Evolutionary conservation across 2,113 vertebrate genomes (phyloP), one percentile per base, ranked within the genome.

Genomic region (Cranoglanis bouderius): DNA sequence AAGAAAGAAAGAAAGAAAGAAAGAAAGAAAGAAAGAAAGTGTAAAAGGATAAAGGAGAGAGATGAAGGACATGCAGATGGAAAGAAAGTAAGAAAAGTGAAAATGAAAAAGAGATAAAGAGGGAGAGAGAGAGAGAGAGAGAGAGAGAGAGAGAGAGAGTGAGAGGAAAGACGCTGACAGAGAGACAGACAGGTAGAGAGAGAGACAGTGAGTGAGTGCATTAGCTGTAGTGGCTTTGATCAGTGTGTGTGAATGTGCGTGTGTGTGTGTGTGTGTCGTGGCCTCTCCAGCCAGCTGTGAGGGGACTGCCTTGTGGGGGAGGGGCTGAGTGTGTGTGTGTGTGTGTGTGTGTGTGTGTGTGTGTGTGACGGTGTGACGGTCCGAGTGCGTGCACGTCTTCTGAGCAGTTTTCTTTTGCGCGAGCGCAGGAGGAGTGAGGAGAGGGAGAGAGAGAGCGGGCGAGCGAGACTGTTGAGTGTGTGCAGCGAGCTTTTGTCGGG

Each of bases 391-490:
- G 94, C 95, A 88, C 94, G 89, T 85, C 94, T 91, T 91, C 40
- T 46, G 92, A 87, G 91, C 90, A 93, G 93, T 93, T 91, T 92
- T 94, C n/a, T 93, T 92, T 94, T 93, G 94, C 65, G 94, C 95
- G 95, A 95, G 92, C 74, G 90, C 89, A 91, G 95, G 95, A 93
- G 93, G 94, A 57, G 94, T 95, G 95, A 49, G 46, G 94, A 95
- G 95, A 95, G 95, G 96, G 97, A 95, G 95, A 96, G 97, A 95
- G 96, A 96, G 96, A 96, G 96, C 95, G 96, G 93, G 95, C 93
- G 88, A 94, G 96, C 94, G 61, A 46, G 72, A 96, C 96, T 92
- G 92, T 55, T 80, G 70, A 85, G 74, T 82, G 92, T 53, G 85
- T 19, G 91, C 67, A 91, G 85, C 72, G 90, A 90, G 92, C 90